Conservation (phyloP, 2,113 vertebrate genomes). For the Nerophis lumbriciformis region DNA sequence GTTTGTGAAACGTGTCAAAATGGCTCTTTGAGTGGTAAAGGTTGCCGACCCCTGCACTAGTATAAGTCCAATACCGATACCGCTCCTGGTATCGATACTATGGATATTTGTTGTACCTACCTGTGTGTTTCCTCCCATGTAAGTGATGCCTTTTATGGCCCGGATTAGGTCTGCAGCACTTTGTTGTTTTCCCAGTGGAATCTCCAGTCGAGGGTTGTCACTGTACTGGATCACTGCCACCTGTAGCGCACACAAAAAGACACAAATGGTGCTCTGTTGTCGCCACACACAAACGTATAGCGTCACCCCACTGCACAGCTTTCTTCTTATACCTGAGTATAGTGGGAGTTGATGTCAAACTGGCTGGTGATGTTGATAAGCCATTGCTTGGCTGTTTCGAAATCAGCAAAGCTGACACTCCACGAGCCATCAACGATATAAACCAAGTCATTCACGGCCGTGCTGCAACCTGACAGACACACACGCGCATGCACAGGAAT, state of each 20-base stretch:
- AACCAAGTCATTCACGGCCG: constrained; percentile 76
- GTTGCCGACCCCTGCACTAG: no score
- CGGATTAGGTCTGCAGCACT: constrained; percentile 60
- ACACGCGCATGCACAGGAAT: constrained; percentile 1
- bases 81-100: no score
- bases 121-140: constrained; percentile 78
- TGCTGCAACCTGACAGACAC: constrained; percentile 70
- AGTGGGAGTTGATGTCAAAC: constrained; percentile 73
- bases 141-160: constrained; percentile 65
- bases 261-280: not conserved
- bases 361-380: constrained; percentile 75
- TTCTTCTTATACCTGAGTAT: constrained; percentile 63
- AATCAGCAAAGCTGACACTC: constrained; percentile 72
- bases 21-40: no score
- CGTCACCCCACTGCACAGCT: not conserved
- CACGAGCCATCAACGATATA: constrained; percentile 78
- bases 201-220: constrained; percentile 74
- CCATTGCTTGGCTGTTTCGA: constrained; percentile 76
- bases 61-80: no score
- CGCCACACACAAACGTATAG: no score
- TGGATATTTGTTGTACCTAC: constrained; percentile 6
- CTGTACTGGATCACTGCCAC: constrained; percentile 78
- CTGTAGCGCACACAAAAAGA: constrained; percentile 25
- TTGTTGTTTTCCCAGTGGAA: constrained; percentile 67
- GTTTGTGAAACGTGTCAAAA: no score